phyloP scores from a whole-genome alignment of 2,888 invertebrate species.

The Hydrotaea cyrtoneurina region DNA sequence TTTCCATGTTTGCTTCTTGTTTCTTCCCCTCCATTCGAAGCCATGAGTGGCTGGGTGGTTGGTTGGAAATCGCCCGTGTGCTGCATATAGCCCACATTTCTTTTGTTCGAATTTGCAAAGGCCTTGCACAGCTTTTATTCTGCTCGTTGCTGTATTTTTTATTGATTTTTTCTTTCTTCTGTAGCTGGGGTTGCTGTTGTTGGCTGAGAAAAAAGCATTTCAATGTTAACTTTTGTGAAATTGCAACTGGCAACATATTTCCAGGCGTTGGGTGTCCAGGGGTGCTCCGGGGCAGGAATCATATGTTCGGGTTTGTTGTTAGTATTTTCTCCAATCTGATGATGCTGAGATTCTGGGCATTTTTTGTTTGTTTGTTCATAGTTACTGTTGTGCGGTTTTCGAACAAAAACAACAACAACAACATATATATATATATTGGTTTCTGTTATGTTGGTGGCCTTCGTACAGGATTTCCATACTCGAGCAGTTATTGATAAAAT shows the following conservation, averaged over 20 bases:
- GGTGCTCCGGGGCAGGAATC: background rate
- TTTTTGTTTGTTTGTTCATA: slow-evolving; percentile 22
- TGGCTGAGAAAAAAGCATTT: slow-evolving; percentile 40
- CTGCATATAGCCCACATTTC: slow-evolving; percentile 13
- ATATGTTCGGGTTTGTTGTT: background rate
- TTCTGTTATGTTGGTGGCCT: slow-evolving; percentile 46
- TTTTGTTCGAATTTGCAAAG: slow-evolving; percentile 59
- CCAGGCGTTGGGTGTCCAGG: slow-evolving; percentile 30
- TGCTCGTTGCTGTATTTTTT: slow-evolving; percentile 41
- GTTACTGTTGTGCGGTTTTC: slow-evolving; percentile 15
- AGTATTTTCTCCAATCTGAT: slow-evolving; percentile 35
- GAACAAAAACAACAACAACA: slow-evolving; percentile 25
- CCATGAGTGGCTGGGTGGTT: slow-evolving; percentile 45
- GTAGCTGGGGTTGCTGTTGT: slow-evolving; percentile 26
- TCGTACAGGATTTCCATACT: slow-evolving; percentile 53
- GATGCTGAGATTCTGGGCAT: slow-evolving; percentile 44
- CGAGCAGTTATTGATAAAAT: slow-evolving; percentile 52
- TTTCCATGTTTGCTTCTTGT: slow-evolving; percentile 26
- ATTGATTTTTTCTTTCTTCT: slow-evolving; percentile 61
- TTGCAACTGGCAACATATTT: slow-evolving; percentile 56
- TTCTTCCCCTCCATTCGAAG: background rate
- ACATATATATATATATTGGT: slow-evolving; percentile 45
- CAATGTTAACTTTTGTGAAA: slow-evolving; percentile 64
- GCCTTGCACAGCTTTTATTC: slow-evolving; percentile 55
- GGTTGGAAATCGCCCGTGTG: slow-evolving; percentile 24